Evolutionary conservation across 2,888 invertebrate species (phyloP), one percentile per base, ranked within the genome.

Genomic region (Cerastis leucographa): DNA sequence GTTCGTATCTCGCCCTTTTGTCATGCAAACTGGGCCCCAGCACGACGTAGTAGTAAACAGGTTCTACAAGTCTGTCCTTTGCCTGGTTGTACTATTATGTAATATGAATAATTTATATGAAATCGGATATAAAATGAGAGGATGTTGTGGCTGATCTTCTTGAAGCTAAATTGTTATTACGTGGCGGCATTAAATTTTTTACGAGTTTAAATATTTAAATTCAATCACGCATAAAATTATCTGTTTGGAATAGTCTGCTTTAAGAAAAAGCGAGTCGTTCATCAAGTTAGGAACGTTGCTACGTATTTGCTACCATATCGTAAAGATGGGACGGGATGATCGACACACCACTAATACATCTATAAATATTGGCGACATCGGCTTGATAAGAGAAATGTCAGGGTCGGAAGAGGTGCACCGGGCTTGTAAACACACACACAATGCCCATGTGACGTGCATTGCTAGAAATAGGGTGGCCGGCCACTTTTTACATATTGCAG

Each of bases 331-430:
- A 22, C 72, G 70, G 70, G 70, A 67, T 68, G 71, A 70, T 75
- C 72, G 83, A 66, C 65, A 77, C 42, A 40, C 65, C 71, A 76
- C 66, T 71, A 69, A 71, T 65, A 35, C 46, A 64, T 64, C 46
- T 77, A 74, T 76, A 62, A 78, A 74, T 69, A 77, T 69, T 62
- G 71, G 62, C 44, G 72, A 76, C 78, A 71, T 76, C 56, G 35
- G 12, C 51, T 73, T 78, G 76, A 86, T 80, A 83, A 83, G 72
- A 59, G 72, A 81, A 86, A 87, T 89, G 87, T 87, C 90, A 89
- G 83, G 89, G 87, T 71, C 85, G 65, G 75, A 66, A 71, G 44
- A 83, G 81, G 74, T 83, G 78, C 72, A 71, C 76, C 22, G 40
- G 59, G 62, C 61, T 72, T 72, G 75, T 75, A 76, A 86, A 83